These are phyloP conservation scores for Sarcoramphus papa DNA, from an alignment of 2,797 vertebrate species.

Conservation along the genomic window DNA sequence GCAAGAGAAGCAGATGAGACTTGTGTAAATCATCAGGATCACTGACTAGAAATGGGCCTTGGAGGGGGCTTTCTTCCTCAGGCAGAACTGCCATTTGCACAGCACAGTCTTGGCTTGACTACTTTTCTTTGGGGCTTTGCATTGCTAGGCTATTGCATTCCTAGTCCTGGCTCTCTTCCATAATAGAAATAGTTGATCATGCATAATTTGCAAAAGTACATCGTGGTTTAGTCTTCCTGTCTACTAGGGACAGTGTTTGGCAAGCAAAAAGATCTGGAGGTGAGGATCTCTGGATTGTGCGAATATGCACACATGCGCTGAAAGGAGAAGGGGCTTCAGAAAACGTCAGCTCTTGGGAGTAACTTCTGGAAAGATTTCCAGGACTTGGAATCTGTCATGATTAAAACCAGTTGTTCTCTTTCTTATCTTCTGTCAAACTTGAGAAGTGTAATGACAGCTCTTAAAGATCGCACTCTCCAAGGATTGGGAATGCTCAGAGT, in stretches of 20 bases:
- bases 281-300: not conserved
- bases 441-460: slow-evolving; percentile 61
- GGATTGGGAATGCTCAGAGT: slow-evolving; percentile 49
- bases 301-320: not conserved
- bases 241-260: not conserved
- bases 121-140: not conserved
- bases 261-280: not conserved
- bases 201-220: not conserved
- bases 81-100: not conserved
- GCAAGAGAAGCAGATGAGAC: not conserved
- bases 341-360: slow-evolving; percentile 6
- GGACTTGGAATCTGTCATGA: slow-evolving; percentile 51
- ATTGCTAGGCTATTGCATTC: not conserved
- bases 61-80: not conserved
- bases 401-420: slow-evolving; percentile 55
- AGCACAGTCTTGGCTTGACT: not conserved
- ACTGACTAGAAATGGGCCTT: not conserved
- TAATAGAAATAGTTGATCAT: not conserved
- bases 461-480: slow-evolving; percentile 39
- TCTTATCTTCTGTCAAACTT: slow-evolving; percentile 61
- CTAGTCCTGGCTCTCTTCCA: slow-evolving; percentile 3
- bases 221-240: not conserved
- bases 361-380: slow-evolving; percentile 53
- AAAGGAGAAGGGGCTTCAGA: slow-evolving; percentile 9
- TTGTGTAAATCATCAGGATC: not conserved